These are phyloP conservation scores for Diorhabda carinulata DNA, from an alignment of 1,140 invertebrate species.

Conservation along the genomic window DNA sequence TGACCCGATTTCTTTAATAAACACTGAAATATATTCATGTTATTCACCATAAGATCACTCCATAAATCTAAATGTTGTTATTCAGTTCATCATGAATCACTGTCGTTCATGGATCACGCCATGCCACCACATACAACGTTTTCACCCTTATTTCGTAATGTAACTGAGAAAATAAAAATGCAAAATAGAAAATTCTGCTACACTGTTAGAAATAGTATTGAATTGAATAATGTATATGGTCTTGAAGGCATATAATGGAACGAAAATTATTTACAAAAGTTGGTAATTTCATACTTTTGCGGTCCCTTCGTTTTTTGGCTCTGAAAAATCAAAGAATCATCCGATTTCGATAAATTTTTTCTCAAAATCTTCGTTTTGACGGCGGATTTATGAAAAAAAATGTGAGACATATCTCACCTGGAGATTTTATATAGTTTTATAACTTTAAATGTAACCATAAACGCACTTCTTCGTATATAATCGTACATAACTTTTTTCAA, in stretches of 20 bases:
- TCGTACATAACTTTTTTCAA: too few relatives aligned
- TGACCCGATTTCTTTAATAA: background rate
- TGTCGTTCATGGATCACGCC: background rate
- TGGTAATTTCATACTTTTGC: too few relatives aligned
- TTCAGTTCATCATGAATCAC: background rate
- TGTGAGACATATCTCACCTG: too few relatives aligned
- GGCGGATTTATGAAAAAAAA: too few relatives aligned
- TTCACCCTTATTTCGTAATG: background rate
- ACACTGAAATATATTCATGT: slow-evolving; percentile 2
- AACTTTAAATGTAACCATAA: too few relatives aligned
- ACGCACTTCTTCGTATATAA: too few relatives aligned
- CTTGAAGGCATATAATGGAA: background rate
- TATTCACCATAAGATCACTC: background rate
- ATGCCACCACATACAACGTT: slow-evolving; percentile 1
- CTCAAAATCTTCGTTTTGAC: too few relatives aligned
- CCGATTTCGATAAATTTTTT: too few relatives aligned
- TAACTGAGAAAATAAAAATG: background rate
- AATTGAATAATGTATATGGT: background rate
- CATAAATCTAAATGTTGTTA: background rate
- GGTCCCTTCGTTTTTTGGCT: too few relatives aligned
- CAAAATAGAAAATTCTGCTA: background rate
- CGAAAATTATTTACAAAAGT: too few relatives aligned
- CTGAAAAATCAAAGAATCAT: too few relatives aligned
- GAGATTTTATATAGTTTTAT: too few relatives aligned
- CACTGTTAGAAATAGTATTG: background rate